These are phyloP conservation scores for Willisornis vidua DNA, from an alignment of 2,113 vertebrate genomes.

Conservation along the genomic window DNA sequence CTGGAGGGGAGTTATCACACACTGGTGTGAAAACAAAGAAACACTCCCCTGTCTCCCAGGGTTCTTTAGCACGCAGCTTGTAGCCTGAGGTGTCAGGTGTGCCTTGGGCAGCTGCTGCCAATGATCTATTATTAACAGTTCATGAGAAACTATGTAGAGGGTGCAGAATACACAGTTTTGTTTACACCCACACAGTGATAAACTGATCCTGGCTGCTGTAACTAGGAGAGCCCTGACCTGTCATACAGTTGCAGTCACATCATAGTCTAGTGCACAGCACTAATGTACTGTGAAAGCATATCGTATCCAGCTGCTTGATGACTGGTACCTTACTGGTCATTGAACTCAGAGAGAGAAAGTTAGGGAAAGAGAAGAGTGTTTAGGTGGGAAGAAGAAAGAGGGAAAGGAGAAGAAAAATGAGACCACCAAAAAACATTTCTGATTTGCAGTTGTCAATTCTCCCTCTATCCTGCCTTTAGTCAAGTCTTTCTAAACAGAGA, in stretches of 20 bases:
- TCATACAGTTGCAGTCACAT: background rate
- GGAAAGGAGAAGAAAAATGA: background rate
- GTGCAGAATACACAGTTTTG: too few relatives aligned
- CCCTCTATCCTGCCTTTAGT: background rate
- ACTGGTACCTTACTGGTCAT: background rate
- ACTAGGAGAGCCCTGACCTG: background rate
- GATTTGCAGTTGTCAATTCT: background rate
- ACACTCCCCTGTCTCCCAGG: too few relatives aligned
- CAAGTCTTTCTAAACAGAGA: background rate
- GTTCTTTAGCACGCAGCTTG: too few relatives aligned
- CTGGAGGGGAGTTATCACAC: too few relatives aligned
- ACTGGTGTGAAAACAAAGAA: too few relatives aligned
- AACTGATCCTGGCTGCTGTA: too few relatives aligned
- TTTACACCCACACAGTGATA: too few relatives aligned
- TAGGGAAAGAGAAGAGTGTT: background rate
- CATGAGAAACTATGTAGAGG: too few relatives aligned
- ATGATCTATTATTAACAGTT: too few relatives aligned
- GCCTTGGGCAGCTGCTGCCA: too few relatives aligned
- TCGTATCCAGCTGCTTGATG: background rate
- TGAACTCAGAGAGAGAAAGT: background rate
- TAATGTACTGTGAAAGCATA: slow-evolving; percentile 40
- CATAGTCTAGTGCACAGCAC: background rate
- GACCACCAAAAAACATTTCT: background rate
- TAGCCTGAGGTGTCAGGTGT: too few relatives aligned
- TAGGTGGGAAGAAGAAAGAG: background rate